Evolutionary conservation across 30 jellyfish, hydroid and myxozoan genomes (phyloP), one percentile per base, ranked within the genome.

Genomic region (Pseudorhiza aurosa): DNA sequence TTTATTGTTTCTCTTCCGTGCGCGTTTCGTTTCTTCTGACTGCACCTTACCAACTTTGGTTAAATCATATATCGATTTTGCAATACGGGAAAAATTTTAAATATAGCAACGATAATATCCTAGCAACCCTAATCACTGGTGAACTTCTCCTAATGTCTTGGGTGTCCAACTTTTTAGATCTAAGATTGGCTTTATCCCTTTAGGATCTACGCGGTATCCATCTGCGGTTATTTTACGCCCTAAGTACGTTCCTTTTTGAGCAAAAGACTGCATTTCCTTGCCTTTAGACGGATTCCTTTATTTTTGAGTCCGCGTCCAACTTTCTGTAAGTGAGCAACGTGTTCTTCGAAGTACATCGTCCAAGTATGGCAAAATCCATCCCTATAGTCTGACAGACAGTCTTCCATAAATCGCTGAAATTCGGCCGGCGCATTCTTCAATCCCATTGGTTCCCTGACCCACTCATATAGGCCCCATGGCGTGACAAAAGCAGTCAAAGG

Each of bases 371-470:
- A 64, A 44, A 68, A 58, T 31, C 22, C 72, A 70, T 81, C 85
- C 45, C 92, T 29, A 4, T 55, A 42, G 12, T 59, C 80, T 17
- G 67, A 19, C 8, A 76, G 72, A 58, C 87, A 55, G 39, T 50
- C 72, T 68, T 82, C 94, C 95, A 84, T 73, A 49, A 57, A 84
- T 18, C 95, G 22, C 33, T 84, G 95, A 39, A 84, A 83, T 21
- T 12, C 83, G n/a, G 69, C 95, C 18, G 95, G 92, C 2, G 95
- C 89, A 53, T 60, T 77, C 49, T 64, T 74, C 51, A 82, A 56
- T 7, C 93, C 96, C 43, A 85, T 18, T 8, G 94, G 95, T 21
- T 72, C 51, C 73, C 95, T n/a, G 29, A 72, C 86, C 91, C 86
- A 84, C 50, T 84, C 87, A 37, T 57, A 84, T 7, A 84, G 70